Evolutionary conservation across 2,797 vertebrate species (phyloP).

Genomic region (Hylomyscus alleni): DNA sequence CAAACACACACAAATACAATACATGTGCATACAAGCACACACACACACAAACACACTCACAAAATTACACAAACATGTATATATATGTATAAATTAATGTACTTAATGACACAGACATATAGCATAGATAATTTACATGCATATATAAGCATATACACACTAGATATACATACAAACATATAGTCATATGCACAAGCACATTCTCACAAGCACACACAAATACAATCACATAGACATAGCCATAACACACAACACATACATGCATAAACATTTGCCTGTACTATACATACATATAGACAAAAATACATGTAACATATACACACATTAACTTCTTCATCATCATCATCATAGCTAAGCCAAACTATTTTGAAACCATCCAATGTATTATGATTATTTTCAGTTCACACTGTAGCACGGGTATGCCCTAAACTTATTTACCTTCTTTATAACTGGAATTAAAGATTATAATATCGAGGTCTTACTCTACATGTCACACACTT

Average conservation of each 20-base stretch:
- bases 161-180: not conserved
- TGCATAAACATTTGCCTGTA: not conserved
- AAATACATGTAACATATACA: not conserved
- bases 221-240: not conserved
- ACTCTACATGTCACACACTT: not conserved
- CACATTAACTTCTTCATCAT: too few relatives aligned
- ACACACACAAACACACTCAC: too few relatives aligned
- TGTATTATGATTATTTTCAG: conserved; percentile 8
- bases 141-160: not conserved
- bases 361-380: not conserved
- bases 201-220: not conserved
- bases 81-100: not conserved
- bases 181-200: not conserved
- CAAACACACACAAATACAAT: not conserved
- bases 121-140: not conserved
- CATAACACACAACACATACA: not conserved
- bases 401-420: not conserved
- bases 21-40: too few relatives aligned
- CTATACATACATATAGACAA: not conserved
- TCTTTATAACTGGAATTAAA: not conserved
- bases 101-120: too few relatives aligned
- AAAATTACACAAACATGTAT: not conserved
- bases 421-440: not conserved
- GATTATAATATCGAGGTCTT: not conserved
- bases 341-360: not conserved